Evolutionary conservation across 1,140 invertebrate genomes (phyloP), one percentile per base, ranked within the genome.

Genomic region (Halesus radiatus): DNA sequence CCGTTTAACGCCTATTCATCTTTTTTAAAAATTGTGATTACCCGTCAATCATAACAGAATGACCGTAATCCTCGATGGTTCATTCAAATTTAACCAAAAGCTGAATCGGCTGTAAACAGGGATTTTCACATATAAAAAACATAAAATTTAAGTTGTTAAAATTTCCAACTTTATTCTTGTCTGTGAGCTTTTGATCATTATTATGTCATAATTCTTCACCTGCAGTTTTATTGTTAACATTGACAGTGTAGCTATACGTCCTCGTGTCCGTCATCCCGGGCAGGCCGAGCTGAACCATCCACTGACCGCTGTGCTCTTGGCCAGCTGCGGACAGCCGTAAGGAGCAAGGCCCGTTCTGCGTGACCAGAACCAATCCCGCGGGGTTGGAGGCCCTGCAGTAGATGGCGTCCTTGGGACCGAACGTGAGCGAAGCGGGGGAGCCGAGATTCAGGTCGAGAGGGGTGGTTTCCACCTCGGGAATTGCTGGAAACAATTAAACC

Each of bases 351-450:
- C 79, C 81, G 20, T 52, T 3, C 45, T 76, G 50, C 16, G 53
- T 20, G 3, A 29, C 22, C 1, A 54, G 16, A 1, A 75, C 26
- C 1, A n/a, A 7, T 8, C 79, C 81, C 16, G 3, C 54, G 6
- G 79, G 76, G 52, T 80, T 66, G 0, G 37, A 80, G 4, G 73
- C 76, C 26, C 62, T 10, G 37, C 81, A 83, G 58, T 56, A 83
- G 62, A 64, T 13, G 13, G 81, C 56, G n/a, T 75, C 26, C 54
- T 76, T 32, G 15, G 81, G 81, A 10, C 81, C 81, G n/a, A 83
- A 76, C 4, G n/a, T 76, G 4, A 83, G 29, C 13, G 1, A 29
- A 0, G 60, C 54, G 15, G 54, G 22, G 7, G 18, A 52, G 15
- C 78, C 81, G 13, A 45, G 37, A 1, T 15, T 15, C n/a, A 82